Percentiles rank a stretch among this genome's conserved stretches.
Evolutionary conservation across 2,797 vertebrate species (phyloP).

Genomic region (Notolabrus celidotus): DNA sequence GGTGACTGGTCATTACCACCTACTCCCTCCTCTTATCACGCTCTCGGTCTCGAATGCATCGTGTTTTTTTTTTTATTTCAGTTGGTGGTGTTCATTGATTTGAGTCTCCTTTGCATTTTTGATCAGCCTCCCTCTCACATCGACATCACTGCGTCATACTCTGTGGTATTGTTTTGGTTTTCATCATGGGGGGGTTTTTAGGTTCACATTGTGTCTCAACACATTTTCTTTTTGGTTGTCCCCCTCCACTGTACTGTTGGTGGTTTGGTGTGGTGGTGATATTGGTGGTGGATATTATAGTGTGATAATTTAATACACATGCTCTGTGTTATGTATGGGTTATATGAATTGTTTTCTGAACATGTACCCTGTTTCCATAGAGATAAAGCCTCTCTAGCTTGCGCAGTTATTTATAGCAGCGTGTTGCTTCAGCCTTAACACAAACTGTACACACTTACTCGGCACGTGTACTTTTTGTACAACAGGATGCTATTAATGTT

Average conservation of each 20-base stretch:
- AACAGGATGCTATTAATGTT: background rate
- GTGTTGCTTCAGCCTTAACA: background rate
- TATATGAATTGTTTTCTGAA: background rate
- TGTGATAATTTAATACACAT: conserved; percentile 56
- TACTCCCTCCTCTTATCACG: conserved; percentile 55
- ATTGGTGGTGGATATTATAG: conserved; percentile 52
- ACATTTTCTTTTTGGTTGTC: conserved; percentile 59
- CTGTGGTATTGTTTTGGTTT: conserved; percentile 51
- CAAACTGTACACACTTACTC: background rate
- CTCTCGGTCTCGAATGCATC: conserved; percentile 80
- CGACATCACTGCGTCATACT: conserved; percentile 68
- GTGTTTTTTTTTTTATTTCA: conserved; percentile 73
- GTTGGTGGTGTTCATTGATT: conserved; percentile 70
- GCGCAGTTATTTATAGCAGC: background rate
- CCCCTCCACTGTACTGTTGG: conserved; percentile 57
- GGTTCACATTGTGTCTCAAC: conserved; percentile 50
- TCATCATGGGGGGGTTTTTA: conserved; percentile 41
- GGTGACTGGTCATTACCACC: conserved; percentile 81
- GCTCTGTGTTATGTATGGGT: conserved; percentile 7
- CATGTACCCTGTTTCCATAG: conserved; percentile 6
- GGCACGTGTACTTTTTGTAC: background rate
- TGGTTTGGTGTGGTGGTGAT: conserved; percentile 66
- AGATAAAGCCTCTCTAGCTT: conserved; percentile 11
- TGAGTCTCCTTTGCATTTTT: conserved; percentile 73
- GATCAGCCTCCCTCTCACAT: conserved; percentile 64